Evolutionary conservation across 2,888 invertebrate genomes (phyloP), one percentile per base, ranked within the genome.

Genomic region (Orgyia antiqua): DNA sequence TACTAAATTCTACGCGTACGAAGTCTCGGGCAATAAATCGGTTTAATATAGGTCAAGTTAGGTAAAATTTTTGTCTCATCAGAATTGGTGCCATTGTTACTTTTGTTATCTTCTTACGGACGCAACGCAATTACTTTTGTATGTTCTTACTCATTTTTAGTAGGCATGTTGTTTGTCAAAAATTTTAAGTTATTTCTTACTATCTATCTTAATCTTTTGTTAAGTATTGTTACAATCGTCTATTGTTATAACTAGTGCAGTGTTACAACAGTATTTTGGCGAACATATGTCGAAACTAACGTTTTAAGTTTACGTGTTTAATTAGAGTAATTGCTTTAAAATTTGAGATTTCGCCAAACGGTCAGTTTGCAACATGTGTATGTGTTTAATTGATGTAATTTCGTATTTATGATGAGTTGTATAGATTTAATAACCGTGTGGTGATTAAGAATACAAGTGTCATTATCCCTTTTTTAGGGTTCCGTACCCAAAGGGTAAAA

Each of bases 201-300:
- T 36, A 42, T 46, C 50, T 45, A 33, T 46, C 49, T 42, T 40
- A 43, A 57, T 57, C 55, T 31, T 27, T 28, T 28, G 31, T 35
- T 28, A 34, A n/a, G n/a, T 33, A 46, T 50, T 54, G 52, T 57
- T 39, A 36, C 41, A 37, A 42, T 47, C 39, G 36, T 36, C 39
- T 34, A 39, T 46, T 49, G 51, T 45, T 44, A 29, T 38, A 47
- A 43, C 44, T 54, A 47, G 51, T 34, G 29, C 33, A 39, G 33
- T 42, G 51, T 27, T 46, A 38, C 27, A 34, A 29, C 33, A 43
- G 44, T 49, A 41, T 46, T 44, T 42, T 40, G 33, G 36, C 35
- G 29, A 32, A 28, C 29, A 15, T 19, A 39, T 53, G 42, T 33
- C 33, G 42, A 54, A 54, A 55, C 39, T 18, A 25, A 29, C 29